Conservation (phyloP, 1,140 invertebrate genomes). For the Psilanteris sp. region DNA sequence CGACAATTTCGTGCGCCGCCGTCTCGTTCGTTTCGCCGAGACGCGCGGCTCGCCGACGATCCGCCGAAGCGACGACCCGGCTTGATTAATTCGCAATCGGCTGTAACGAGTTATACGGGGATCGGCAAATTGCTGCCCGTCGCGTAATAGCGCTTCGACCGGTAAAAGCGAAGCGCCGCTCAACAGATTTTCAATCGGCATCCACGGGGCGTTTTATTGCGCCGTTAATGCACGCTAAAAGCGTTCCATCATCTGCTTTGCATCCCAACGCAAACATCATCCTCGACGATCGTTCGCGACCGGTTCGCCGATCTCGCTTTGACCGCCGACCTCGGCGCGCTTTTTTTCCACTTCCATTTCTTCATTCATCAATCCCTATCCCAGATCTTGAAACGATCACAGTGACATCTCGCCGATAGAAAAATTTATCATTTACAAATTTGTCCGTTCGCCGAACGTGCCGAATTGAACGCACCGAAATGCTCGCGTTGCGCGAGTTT, state of each 20-base stretch:
- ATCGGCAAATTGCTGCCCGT: slow-evolving; percentile 76
- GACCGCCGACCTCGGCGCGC: too few species aligned
- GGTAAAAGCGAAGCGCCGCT: slow-evolving; percentile 35
- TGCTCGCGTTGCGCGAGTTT: too few species aligned
- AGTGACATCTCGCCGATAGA: too few species aligned
- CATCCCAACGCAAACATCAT: slow-evolving; percentile 9
- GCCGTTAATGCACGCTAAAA: slow-evolving; percentile 61
- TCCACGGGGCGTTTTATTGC: slow-evolving; percentile 59
- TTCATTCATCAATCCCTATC: too few species aligned
- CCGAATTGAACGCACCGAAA: too few species aligned
- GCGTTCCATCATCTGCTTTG: slow-evolving; percentile 32
- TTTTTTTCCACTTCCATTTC: too few species aligned
- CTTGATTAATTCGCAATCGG: slow-evolving; percentile 77
- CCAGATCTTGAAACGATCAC: too few species aligned
- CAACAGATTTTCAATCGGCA: slow-evolving; percentile 59
- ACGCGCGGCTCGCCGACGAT: slow-evolving; percentile 13
- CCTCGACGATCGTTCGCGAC: background rate
- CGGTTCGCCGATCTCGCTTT: too few species aligned
- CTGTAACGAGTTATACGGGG: slow-evolving; percentile 64
- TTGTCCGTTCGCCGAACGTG: too few species aligned
- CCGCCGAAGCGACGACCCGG: slow-evolving; percentile 63
- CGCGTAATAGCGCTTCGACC: slow-evolving; percentile 71
- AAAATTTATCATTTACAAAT: too few species aligned
- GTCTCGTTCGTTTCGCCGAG: slow-evolving; percentile 4
- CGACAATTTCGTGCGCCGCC: slow-evolving; percentile 22